Conservation (phyloP, 2,113 vertebrate species). For the Halichoerus grypus region DNA sequence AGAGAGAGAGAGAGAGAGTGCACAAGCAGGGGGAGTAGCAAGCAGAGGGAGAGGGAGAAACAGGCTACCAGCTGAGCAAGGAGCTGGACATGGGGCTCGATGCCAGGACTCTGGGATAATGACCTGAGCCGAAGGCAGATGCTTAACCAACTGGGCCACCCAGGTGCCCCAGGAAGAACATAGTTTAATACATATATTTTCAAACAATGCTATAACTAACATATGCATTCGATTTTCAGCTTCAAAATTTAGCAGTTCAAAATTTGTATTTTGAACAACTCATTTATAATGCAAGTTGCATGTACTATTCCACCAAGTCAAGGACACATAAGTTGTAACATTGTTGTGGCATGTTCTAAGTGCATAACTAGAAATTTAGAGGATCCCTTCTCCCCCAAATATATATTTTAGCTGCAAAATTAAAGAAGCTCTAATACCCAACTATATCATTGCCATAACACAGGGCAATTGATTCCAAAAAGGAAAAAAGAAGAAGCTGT, state of each 20-base stretch:
- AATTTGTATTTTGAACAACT: background rate
- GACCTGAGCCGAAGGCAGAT: too few species aligned
- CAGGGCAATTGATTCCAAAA: background rate
- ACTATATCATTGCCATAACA: background rate
- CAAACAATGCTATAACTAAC: background rate
- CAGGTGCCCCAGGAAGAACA: background rate
- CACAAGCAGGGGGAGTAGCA: too few species aligned
- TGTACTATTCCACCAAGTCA: background rate
- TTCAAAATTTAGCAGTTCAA: conserved; percentile 39
- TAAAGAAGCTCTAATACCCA: background rate
- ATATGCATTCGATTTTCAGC: background rate
- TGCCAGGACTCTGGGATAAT: too few species aligned
- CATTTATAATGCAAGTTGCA: background rate
- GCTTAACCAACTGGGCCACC: too few species aligned
- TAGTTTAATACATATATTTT: background rate
- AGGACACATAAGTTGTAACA: background rate
- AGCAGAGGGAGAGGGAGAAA: too few species aligned
- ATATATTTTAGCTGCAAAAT: background rate
- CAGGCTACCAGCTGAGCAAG: too few species aligned
- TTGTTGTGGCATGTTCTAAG: background rate
- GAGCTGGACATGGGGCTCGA: too few species aligned
- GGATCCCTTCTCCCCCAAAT: background rate
- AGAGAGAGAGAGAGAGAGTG: too few species aligned
- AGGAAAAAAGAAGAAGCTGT: background rate
- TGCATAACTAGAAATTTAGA: background rate